phyloP scores from a whole-genome alignment of 2,888 invertebrate genomes.

The Toxonevra muliebris region DNA sequence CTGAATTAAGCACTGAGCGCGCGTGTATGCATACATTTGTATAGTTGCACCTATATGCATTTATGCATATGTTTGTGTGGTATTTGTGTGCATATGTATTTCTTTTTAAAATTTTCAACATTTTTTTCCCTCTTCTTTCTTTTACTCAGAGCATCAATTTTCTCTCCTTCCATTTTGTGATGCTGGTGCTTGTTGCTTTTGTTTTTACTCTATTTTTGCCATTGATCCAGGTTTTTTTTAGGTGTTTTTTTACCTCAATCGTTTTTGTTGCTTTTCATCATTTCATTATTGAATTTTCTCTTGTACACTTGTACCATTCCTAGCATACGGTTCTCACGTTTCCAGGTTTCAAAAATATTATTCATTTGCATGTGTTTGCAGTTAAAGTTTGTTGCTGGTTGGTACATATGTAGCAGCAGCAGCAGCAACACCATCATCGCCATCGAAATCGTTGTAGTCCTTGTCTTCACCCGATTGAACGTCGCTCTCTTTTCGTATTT shows the following conservation, averaged over 20 bases:
- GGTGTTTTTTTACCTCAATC: constrained; percentile 6
- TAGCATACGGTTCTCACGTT: constrained; percentile 23
- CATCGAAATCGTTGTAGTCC: too few species aligned
- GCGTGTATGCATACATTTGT: neutral
- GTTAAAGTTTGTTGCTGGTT: too few species aligned
- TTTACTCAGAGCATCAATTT: neutral
- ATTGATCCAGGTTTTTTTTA: neutral
- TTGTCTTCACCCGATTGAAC: too few species aligned
- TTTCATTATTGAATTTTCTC: constrained; percentile 32
- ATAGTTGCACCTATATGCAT: neutral
- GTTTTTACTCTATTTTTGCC: neutral
- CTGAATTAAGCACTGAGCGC: too few species aligned
- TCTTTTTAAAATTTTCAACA: constrained; percentile 1
- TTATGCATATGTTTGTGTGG: neutral
- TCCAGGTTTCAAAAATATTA: constrained; percentile 19
- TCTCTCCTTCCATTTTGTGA: constrained; percentile 6
- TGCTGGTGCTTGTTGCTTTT: neutral
- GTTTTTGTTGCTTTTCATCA: constrained; percentile 13
- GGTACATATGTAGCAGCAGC: too few species aligned
- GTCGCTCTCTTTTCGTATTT: constrained; percentile 11
- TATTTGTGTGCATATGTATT: neutral
- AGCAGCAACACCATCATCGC: too few species aligned
- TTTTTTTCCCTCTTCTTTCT: constrained; percentile 6
- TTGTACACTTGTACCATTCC: constrained; percentile 9
- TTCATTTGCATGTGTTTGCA: constrained; percentile 19